Evolutionary conservation across 2,888 invertebrate genomes (phyloP), one percentile per base, ranked within the genome.

Genomic region (Amphipyra tragopoginis): DNA sequence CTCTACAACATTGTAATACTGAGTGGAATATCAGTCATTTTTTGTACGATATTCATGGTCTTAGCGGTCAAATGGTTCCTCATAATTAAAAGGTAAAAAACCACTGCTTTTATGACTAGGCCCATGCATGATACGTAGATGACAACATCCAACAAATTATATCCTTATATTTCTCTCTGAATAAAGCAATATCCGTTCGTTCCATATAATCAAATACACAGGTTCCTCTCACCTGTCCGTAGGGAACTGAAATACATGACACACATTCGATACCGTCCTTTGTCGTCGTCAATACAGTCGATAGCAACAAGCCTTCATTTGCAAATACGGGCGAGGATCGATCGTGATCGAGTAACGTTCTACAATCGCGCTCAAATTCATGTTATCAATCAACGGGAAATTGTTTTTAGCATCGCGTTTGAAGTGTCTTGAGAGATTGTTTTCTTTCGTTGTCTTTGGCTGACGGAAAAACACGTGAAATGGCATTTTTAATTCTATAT

Each of bases 351-450:
- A 45, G 71, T 75, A 67, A 56, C 70, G 36, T 21, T 45, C 58
- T 75, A 72, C 72, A 70, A 53, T 72, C 71, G 58, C 15, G 75
- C 38, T 49, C 72, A 75, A 70, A 72, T 71, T 71, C 75, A 63
- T 75, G 76, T 64, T 72, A 75, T 75, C 75, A 72, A 72, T 72
- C 76, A 75, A 70, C 53, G 13, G 45, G 44, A 54, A 57, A 60
- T 52, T 69, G 55, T 59, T 49, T n/a, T 38, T 54, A 10, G 36
- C 54, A 52, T 4, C n/a, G 7, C 11, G 60, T 50, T 67, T 51
- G 10, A 42, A 62, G 53, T 62, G 75, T 54, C 75, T 61, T 42
- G 70, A 55, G 69, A n/a, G n/a, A 55, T 74, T 73, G 59, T 43
- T 39, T 39, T 38, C 13, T 47, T 50, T 52, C 50, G 6, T 39